phyloP scores from a whole-genome alignment of 2,797 vertebrate species.

The Danio tinwini region DNA sequence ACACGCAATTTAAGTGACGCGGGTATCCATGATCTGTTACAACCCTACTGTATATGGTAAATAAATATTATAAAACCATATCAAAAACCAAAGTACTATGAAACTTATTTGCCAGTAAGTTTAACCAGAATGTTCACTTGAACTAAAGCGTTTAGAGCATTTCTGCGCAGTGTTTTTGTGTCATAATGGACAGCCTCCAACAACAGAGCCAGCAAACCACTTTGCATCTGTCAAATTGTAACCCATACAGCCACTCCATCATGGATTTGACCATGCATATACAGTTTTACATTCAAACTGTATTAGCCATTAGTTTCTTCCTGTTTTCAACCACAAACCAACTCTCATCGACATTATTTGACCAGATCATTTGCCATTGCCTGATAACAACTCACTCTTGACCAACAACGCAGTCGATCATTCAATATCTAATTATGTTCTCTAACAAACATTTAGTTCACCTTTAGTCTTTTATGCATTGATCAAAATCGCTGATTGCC shows the following conservation, averaged over 20 bases:
- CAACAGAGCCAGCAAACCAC: conserved; percentile 22
- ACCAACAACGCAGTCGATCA: conserved; percentile 4
- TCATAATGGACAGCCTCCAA: background rate
- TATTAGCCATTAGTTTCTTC: conserved; percentile 9
- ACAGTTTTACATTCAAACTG: conserved; percentile 11
- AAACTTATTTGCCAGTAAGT: too few relatives aligned
- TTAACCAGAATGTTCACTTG: background rate
- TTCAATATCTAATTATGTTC: conserved; percentile 39
- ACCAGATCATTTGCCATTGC: conserved; percentile 11
- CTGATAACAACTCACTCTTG: conserved; percentile 25
- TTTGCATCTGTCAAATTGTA: background rate
- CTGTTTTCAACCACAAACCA: conserved; percentile 29
- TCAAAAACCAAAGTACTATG: too few relatives aligned
- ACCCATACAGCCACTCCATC: conserved; percentile 19
- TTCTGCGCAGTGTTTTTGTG: background rate
- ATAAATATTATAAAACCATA: too few relatives aligned
- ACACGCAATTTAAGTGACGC: too few relatives aligned
- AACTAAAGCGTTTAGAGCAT: background rate
- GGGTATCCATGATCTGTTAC: too few relatives aligned
- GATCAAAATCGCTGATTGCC: conserved; percentile 19
- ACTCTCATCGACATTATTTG: conserved; percentile 34
- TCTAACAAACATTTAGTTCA: conserved; percentile 30
- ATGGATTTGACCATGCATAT: conserved; percentile 21
- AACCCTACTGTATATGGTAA: too few relatives aligned
- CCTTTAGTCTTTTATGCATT: conserved; percentile 38